Evolutionary conservation across 2,797 vertebrate genomes (phyloP).

Genomic region (Crenuchus spilurus): DNA sequence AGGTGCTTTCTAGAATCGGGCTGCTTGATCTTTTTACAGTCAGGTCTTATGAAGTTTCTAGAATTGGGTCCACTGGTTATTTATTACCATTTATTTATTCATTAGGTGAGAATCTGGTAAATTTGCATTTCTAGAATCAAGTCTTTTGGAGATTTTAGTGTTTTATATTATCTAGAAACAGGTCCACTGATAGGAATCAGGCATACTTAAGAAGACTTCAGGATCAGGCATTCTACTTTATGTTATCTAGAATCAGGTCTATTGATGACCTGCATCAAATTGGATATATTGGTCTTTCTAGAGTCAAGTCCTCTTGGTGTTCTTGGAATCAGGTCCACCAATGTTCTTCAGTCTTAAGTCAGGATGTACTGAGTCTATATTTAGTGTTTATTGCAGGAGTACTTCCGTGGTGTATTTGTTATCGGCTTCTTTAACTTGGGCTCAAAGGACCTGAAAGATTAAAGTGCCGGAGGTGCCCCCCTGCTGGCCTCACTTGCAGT

Average conservation of each 20-base stretch:
- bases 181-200: not conserved
- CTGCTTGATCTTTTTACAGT: not conserved
- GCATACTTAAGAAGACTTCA: no score
- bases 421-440: conserved; percentile 19
- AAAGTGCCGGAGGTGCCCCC: conserved; percentile 21
- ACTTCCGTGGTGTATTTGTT: conserved; percentile 11
- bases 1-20: not conserved
- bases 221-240: no score
- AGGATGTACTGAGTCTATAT: not conserved
- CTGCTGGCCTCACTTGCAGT: conserved; percentile 36
- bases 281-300: no score
- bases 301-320: not conserved
- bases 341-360: not conserved
- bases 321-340: not conserved
- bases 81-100: no score
- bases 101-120: not conserved
- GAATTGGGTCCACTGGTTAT: not conserved
- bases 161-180: no score
- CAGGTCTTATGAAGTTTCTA: not conserved
- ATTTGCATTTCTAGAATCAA: no score
- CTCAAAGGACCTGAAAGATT: conserved; percentile 8
- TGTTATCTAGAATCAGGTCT: not conserved
- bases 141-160: no score
- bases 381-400: not conserved
- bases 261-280: no score